Percentiles rank a stretch among this genome's conserved stretches.
Evolutionary conservation across 2,888 invertebrate species (phyloP).

Genomic region (Urechis unicinctus): DNA sequence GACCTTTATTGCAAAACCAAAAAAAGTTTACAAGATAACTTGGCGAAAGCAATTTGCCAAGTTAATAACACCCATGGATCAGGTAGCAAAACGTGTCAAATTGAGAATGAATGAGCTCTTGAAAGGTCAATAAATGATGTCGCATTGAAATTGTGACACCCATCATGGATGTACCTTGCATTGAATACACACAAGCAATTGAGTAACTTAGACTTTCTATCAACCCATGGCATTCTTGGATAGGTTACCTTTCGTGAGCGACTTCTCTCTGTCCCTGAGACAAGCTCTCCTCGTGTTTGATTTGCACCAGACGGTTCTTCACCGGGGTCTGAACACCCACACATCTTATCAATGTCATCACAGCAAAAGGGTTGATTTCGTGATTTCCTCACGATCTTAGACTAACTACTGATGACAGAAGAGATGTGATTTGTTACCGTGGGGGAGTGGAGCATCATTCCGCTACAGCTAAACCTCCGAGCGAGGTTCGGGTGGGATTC

Average conservation of each 20-base stretch:
- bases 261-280: constrained; percentile 74
- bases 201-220: no score
- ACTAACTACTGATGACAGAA: neutral
- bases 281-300: constrained; percentile 76
- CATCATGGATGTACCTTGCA: no score
- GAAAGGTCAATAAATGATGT: no score
- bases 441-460: constrained; percentile 60
- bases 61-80: no score
- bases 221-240: neutral
- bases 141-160: no score
- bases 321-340: constrained; percentile 35
- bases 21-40: no score
- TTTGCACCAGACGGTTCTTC: constrained; percentile 68
- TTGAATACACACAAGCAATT: no score
- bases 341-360: neutral
- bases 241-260: constrained; percentile 68
- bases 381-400: neutral
- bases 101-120: no score
- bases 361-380: no score
- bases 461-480: constrained; percentile 79
- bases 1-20: no score
- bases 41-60: no score
- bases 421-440: constrained; percentile 16
- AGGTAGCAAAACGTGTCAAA: no score
- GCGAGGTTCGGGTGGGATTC: neutral